Base-by-base conservation (phyloP, 1,140 invertebrate genomes). In the Brachionus calyciflorus region DNA sequence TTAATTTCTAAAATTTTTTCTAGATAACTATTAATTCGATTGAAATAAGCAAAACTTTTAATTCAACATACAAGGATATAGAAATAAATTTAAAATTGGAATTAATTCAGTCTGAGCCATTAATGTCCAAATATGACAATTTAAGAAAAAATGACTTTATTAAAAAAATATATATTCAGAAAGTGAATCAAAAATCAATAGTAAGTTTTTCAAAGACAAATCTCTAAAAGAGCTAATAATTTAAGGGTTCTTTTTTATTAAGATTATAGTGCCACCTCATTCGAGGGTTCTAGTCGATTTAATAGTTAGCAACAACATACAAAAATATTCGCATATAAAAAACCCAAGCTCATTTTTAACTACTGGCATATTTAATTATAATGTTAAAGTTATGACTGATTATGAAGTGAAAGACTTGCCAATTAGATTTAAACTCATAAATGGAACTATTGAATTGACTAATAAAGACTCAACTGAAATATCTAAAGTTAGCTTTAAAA, bases 371-470 rank as follows among this genome's bases (percentile, higher is more conserved):
- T 28, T 30, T 10, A 9, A 12, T 40, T 49, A 30, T 24, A 73
- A n/a, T 14, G 5, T 73, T 1, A 48, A 55, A 12, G 28, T 73
- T 51, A 28, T 51, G 3, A 73, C 69, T 21, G 46, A 73, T 28
- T 73, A 12, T 37, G 44, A 55, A 41, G 69, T 73, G 37, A 60
- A 53, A 21, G 51, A 10, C 30, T 30, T 73, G 9, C 44, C 30
- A 10, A 33, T 73, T 2, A 3, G 28, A 49, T 73, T 51, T 73
- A 49, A 17, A 14, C 17, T 73, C 4, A 5, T 73, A 21, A 73
- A 73, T 40, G 69, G 69, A 51, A 21, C 51, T 12, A 73, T 73
- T 41, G 19, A 51, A 12, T 55, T 73, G 26, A 6, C 40, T 3
- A 37, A 73, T 24, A 37, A 1, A 26, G 19, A 51, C n/a, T 51